Evolutionary conservation across 2,113 vertebrate genomes (phyloP).

Genomic region (Pelvicachromis taeniatus): DNA sequence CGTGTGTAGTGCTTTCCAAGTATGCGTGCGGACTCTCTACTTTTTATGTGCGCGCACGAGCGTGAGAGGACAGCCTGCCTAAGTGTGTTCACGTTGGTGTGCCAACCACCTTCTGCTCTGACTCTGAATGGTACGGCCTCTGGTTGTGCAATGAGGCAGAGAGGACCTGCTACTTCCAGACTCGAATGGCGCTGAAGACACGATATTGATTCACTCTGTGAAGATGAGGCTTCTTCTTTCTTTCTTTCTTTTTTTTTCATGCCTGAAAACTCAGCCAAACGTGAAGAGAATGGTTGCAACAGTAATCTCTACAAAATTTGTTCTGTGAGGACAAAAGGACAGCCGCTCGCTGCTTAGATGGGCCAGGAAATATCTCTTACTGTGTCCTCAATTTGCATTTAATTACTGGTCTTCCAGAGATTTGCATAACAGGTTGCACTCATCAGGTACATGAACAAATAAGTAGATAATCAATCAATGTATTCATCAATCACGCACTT

Average conservation of each 20-base stretch:
- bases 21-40: neutral
- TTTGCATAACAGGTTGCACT: constrained; percentile 63
- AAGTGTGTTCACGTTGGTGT: neutral
- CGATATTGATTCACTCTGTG: constrained; percentile 60
- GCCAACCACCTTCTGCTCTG: constrained; percentile 48
- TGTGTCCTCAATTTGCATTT: constrained; percentile 62
- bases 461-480: constrained; percentile 66
- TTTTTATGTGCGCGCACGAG: neutral
- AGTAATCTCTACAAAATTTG: constrained; percentile 43
- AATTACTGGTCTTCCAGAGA: constrained; percentile 46
- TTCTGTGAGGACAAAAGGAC: constrained; percentile 55
- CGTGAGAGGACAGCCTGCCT: neutral
- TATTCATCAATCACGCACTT: constrained; percentile 57
- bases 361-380: constrained; percentile 32
- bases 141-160: constrained; percentile 64
- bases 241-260: neutral
- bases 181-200: constrained; percentile 48
- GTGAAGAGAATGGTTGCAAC: constrained; percentile 47
- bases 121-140: constrained; percentile 51
- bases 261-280: constrained; percentile 56
- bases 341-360: neutral
- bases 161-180: constrained; percentile 66
- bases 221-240: neutral
- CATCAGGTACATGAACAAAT: constrained; percentile 57
- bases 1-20: neutral